Conservation (phyloP, 2,888 invertebrate species). For the Macroteleia sp. region DNA sequence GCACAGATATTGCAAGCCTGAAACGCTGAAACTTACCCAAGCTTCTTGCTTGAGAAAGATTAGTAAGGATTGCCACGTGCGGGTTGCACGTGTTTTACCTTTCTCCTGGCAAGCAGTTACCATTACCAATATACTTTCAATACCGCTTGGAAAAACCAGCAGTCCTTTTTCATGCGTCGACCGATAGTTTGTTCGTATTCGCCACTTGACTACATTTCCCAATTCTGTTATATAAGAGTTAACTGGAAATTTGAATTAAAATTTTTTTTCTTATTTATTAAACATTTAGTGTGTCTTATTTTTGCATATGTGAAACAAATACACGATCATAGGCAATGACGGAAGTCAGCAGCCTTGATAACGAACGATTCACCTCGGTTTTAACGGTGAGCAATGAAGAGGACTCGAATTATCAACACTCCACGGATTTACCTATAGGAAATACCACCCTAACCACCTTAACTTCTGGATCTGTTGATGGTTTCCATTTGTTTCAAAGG, state of each 20-base stretch:
- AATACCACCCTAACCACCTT: constrained; percentile 66
- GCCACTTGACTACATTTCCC: too few relatives aligned
- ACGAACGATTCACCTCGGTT: constrained; percentile 72
- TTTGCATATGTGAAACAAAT: neutral
- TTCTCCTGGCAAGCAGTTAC: constrained; percentile 5
- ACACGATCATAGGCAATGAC: constrained; percentile 36
- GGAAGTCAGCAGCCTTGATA: constrained; percentile 65
- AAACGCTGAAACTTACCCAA: constrained; percentile 8
- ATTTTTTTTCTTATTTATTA: too few relatives aligned
- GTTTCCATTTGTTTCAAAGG: constrained; percentile 73
- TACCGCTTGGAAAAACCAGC: constrained; percentile 46
- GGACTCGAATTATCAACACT: constrained; percentile 65
- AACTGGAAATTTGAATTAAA: constrained; percentile 42
- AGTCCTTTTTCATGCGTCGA: constrained; percentile 64
- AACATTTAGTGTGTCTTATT: too few relatives aligned
- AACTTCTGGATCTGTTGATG: constrained; percentile 68
- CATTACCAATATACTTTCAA: constrained; percentile 3
- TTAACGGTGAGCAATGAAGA: constrained; percentile 71
- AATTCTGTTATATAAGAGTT: too few relatives aligned
- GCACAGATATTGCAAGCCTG: constrained; percentile 46
- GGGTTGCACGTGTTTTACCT: constrained; percentile 38
- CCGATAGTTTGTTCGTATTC: too few relatives aligned
- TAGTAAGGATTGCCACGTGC: constrained; percentile 62
- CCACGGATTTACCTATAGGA: constrained; percentile 66
- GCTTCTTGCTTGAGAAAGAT: constrained; percentile 37